These are phyloP conservation scores for Polia nebulosa DNA, from an alignment of 2,888 invertebrate genomes.

Conservation along the genomic window DNA sequence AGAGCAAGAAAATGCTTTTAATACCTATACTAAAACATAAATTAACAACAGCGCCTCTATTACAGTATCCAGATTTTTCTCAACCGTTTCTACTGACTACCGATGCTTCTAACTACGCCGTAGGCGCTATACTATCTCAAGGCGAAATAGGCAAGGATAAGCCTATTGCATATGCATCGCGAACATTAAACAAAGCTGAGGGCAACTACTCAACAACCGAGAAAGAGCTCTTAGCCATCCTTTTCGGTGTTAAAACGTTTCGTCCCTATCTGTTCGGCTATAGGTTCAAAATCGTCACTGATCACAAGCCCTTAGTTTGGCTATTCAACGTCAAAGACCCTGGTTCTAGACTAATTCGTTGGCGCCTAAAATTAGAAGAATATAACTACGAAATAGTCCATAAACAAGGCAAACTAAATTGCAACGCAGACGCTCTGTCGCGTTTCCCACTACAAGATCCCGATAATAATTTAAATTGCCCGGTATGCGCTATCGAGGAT, in stretches of 20 bases:
- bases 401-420: conserved; percentile 5
- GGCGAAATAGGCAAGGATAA: neutral
- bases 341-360: neutral
- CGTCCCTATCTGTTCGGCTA: conserved; percentile 5
- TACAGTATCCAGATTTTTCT: neutral
- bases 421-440: conserved; percentile 3
- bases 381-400: too few relatives aligned
- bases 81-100: neutral
- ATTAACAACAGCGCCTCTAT: neutral
- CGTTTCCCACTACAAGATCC: neutral
- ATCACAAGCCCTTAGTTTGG: conserved; percentile 1
- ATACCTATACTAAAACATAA: neutral
- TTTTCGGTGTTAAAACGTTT: neutral
- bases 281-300: neutral
- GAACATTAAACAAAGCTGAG: conserved; percentile 1
- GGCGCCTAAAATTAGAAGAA: conserved; percentile 5
- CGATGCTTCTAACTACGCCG: neutral
- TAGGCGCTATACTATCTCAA: conserved; percentile 2
- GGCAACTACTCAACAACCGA: conserved; percentile 1
- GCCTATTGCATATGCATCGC: neutral
- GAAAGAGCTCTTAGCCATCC: neutral
- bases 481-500: neutral
- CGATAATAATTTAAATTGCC: neutral
- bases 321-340: conserved; percentile 10
- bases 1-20: neutral